phyloP scores from a whole-genome alignment of 2,888 invertebrate species.

The Opisthograptis luteolata region DNA sequence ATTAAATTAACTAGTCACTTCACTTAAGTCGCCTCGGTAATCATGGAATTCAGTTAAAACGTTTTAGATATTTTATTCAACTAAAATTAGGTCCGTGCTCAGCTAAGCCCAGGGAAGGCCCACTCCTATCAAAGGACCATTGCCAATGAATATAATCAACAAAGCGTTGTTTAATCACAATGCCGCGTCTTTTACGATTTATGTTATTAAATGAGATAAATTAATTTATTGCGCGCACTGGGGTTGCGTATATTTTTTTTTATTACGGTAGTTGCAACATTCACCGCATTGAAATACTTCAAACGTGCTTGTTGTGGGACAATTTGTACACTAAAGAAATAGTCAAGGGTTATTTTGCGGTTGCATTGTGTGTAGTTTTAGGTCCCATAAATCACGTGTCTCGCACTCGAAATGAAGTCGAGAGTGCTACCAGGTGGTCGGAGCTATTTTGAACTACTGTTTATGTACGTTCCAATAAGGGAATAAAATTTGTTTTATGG shows the following conservation, averaged over 20 bases:
- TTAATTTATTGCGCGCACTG: constrained; percentile 55
- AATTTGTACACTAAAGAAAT: constrained; percentile 68
- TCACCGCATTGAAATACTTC: constrained; percentile 47
- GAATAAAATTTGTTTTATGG: constrained; percentile 75
- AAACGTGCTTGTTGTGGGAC: constrained; percentile 52
- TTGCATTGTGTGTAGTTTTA: constrained; percentile 67
- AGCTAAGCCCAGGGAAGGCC: constrained; percentile 17
- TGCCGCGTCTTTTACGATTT: constrained; percentile 37
- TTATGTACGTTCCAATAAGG: constrained; percentile 67
- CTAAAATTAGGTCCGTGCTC: neutral
- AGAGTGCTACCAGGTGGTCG: constrained; percentile 77
- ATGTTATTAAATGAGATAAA: constrained; percentile 45
- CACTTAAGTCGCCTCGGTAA: constrained; percentile 19
- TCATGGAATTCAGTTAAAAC: constrained; percentile 10
- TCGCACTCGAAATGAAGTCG: constrained; percentile 62
- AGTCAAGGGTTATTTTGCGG: constrained; percentile 81
- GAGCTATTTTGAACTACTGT: constrained; percentile 72
- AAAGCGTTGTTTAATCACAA: constrained; percentile 40
- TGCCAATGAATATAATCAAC: constrained; percentile 40
- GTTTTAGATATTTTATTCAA: constrained; percentile 16
- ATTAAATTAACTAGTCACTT: constrained; percentile 35
- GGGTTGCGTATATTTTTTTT: constrained; percentile 48
- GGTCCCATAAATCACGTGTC: constrained; percentile 72
- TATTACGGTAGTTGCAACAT: constrained; percentile 32
- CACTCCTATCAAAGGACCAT: constrained; percentile 23